These are phyloP conservation scores for Diadophis punctatus DNA, from an alignment of 2,113 vertebrate genomes.

Conservation along the genomic window DNA sequence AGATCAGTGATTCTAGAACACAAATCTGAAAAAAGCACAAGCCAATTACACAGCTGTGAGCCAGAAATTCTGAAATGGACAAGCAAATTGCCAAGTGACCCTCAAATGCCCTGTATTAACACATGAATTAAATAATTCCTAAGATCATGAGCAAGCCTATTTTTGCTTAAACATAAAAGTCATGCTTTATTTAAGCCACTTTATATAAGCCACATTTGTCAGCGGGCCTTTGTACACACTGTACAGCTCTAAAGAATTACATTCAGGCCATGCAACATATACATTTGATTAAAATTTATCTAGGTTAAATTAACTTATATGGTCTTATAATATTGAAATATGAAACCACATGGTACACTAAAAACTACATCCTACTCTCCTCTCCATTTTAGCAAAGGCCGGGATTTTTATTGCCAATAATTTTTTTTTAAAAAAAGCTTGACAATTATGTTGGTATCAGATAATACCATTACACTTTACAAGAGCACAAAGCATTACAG, in stretches of 20 bases:
- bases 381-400: neutral
- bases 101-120: neutral
- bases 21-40: neutral
- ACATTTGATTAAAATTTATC: neutral
- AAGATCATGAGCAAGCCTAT: neutral
- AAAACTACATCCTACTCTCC: neutral
- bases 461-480: neutral
- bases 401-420: neutral
- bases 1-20: neutral
- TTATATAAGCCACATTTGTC: neutral
- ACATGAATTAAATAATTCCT: neutral
- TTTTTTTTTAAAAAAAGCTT: neutral
- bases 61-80: neutral
- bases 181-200: neutral
- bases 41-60: neutral
- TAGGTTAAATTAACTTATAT: neutral
- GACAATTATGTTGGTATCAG: neutral
- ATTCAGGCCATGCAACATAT: neutral
- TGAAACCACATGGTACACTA: neutral
- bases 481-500: neutral
- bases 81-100: neutral
- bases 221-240: neutral
- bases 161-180: neutral
- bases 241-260: neutral
- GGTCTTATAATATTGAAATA: neutral